phyloP scores from a whole-genome alignment of 2,797 vertebrate species.

The Gymnopithys bicolor region DNA sequence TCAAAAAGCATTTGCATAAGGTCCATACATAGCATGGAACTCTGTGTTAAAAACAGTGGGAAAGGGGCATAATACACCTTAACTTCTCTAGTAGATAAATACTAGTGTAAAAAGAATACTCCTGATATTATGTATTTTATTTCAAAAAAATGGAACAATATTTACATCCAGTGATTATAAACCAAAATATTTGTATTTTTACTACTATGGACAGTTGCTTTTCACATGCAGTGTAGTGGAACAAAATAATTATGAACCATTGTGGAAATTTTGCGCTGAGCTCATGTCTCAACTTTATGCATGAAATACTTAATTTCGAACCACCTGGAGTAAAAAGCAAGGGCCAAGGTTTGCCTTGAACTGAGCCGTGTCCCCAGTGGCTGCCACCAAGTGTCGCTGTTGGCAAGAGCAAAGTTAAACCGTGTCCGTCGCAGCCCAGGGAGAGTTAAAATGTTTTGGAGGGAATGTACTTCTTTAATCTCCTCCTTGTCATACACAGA shows the following conservation, averaged over 20 bases:
- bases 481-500: neutral
- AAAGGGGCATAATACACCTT: constrained; percentile 34
- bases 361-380: neutral
- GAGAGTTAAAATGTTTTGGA: neutral
- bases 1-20: constrained; percentile 68
- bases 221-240: neutral
- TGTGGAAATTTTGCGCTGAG: neutral
- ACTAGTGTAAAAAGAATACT: neutral
- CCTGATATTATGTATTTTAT: neutral
- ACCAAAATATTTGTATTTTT: neutral
- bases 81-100: constrained; percentile 19
- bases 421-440: neutral
- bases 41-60: constrained; percentile 31
- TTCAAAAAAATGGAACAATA: neutral
- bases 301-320: neutral
- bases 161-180: neutral
- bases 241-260: neutral
- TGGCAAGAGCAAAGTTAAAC: constrained; percentile 77
- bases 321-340: neutral
- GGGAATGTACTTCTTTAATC: neutral
- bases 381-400: constrained; percentile 80
- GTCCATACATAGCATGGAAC: constrained; percentile 34
- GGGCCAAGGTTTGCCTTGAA: neutral
- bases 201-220: neutral
- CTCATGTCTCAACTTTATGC: neutral